Conservation (phyloP, 2,113 vertebrate species). For the Coregonus clupeaformis region DNA sequence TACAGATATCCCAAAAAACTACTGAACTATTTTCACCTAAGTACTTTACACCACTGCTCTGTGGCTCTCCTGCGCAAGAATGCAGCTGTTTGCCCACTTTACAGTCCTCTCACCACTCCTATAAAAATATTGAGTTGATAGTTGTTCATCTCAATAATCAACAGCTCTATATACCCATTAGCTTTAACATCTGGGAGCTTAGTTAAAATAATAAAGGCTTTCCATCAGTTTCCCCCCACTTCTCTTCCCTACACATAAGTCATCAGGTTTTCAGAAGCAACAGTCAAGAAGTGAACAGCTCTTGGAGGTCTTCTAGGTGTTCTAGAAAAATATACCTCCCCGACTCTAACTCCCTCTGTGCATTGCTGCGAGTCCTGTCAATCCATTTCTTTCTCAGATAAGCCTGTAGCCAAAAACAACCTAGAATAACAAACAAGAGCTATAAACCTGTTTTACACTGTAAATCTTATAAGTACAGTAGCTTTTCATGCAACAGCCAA, state of each 20-base stretch:
- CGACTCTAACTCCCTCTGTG: not conserved
- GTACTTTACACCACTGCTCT: too few relatives aligned
- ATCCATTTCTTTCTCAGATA: not conserved
- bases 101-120: slow-evolving; percentile 61
- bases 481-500: not conserved
- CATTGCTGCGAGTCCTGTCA: not conserved
- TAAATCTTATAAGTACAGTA: not conserved
- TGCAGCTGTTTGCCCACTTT: slow-evolving; percentile 57
- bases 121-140: slow-evolving; percentile 70
- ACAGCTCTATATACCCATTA: slow-evolving; percentile 50
- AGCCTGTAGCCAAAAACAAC: not conserved
- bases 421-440: not conserved
- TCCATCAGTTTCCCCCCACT: slow-evolving; percentile 47
- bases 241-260: slow-evolving; percentile 40
- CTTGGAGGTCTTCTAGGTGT: slow-evolving; percentile 26
- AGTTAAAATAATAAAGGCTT: slow-evolving; percentile 57
- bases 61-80: slow-evolving; percentile 54
- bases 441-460: not conserved
- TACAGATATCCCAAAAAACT: too few relatives aligned
- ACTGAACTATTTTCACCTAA: too few relatives aligned
- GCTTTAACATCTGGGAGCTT: slow-evolving; percentile 43
- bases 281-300: slow-evolving; percentile 31
- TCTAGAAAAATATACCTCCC: slow-evolving; percentile 27
- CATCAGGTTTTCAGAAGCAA: slow-evolving; percentile 32
- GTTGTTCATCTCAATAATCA: slow-evolving; percentile 77